Evolutionary conservation across 2,888 invertebrate genomes (phyloP).

Genomic region (Cheilosia vernalis): DNA sequence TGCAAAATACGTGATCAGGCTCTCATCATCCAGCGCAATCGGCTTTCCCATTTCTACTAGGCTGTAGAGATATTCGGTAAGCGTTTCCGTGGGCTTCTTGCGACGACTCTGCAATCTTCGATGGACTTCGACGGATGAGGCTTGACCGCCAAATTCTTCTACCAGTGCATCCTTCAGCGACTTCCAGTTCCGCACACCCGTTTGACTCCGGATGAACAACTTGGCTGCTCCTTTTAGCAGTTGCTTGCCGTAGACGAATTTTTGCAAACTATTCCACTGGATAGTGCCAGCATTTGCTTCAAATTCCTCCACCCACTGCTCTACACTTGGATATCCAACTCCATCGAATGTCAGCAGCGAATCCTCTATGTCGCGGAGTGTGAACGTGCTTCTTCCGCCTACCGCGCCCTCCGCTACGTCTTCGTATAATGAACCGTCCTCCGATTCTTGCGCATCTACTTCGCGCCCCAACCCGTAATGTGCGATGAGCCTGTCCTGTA

Average conservation of each 20-base stretch:
- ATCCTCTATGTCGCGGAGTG: conserved; percentile 18
- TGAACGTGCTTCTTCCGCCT: background rate
- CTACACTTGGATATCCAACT: background rate
- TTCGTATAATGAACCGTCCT: background rate
- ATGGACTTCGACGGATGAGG: conserved; percentile 49
- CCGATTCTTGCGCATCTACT: background rate
- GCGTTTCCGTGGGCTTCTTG: conserved; percentile 45
- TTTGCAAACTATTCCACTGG: conserved; percentile 23
- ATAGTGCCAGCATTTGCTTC: conserved; percentile 19
- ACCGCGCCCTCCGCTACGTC: background rate
- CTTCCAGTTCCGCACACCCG: background rate
- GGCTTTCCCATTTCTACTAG: conserved; percentile 24
- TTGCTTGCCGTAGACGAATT: conserved; percentile 16
- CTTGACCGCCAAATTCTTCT: conserved; percentile 11
- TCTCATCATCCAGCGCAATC: conserved; percentile 55
- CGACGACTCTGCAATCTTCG: conserved; percentile 34
- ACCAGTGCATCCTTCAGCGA: background rate
- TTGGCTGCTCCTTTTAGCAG: conserved; percentile 15
- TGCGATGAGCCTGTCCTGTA: too few species aligned
- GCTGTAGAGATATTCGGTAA: conserved; percentile 23
- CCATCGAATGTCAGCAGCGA: conserved; percentile 14
- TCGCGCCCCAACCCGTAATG: too few species aligned
- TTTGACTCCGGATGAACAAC: conserved; percentile 20
- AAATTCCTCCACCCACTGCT: conserved; percentile 22
- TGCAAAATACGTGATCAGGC: conserved; percentile 55